Conservation (phyloP, 2,797 vertebrate genomes). For the Poecilia picta region DNA sequence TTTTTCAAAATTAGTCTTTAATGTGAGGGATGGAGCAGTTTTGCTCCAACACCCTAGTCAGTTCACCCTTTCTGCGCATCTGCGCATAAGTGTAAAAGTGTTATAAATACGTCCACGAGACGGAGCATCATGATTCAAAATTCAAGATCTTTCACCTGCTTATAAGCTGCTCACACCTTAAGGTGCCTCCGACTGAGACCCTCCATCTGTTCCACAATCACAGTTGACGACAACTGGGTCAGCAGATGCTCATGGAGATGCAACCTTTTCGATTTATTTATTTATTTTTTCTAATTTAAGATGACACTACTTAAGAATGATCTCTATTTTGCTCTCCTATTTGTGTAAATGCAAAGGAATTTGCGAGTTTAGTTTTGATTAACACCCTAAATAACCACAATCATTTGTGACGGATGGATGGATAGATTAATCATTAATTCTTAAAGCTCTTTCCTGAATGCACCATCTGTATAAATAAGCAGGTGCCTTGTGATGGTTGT, state of each 20-base stretch:
- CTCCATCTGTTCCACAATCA: neutral
- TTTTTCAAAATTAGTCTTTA: neutral
- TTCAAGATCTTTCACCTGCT: constrained; percentile 1
- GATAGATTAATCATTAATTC: constrained; percentile 30
- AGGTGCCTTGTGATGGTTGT: constrained; percentile 58
- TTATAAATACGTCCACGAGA: neutral
- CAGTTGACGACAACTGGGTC: neutral
- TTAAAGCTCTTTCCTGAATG: constrained; percentile 33
- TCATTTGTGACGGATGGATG: constrained; percentile 4
- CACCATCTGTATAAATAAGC: constrained; percentile 49
- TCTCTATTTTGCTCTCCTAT: neutral
- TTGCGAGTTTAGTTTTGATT: neutral
- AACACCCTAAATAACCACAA: neutral
- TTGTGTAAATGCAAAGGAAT: neutral
- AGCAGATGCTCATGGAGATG: neutral
- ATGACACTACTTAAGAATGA: neutral
- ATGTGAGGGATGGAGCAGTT: neutral
- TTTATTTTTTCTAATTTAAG: neutral
- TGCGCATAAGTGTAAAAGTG: neutral
- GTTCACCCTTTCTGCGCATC: neutral
- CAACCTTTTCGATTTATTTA: neutral
- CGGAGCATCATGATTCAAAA: neutral
- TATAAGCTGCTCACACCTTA: neutral
- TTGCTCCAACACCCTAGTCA: neutral
- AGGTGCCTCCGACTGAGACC: neutral